Evolutionary conservation across 2,113 vertebrate genomes (phyloP).

Genomic region (Conger conger): DNA sequence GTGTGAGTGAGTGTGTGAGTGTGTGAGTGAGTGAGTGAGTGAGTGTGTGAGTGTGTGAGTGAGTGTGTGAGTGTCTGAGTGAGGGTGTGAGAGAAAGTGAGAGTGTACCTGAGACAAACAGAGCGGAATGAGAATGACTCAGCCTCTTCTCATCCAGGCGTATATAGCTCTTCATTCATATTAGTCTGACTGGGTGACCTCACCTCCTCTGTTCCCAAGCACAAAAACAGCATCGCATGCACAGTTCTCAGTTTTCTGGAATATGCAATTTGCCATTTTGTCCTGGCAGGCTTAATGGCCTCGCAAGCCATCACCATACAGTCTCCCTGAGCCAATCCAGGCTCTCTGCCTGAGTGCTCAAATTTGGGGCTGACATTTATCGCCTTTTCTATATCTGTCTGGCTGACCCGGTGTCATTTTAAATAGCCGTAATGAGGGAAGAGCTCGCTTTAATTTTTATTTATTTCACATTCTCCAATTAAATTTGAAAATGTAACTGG

Average conservation of each 20-base stretch:
- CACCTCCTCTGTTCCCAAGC: background rate
- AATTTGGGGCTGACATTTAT: background rate
- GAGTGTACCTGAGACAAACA: background rate
- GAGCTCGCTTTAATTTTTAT: background rate
- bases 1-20: too few species aligned
- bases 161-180: background rate
- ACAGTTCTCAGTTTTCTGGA: background rate
- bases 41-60: background rate
- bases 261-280: background rate
- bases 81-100: too few species aligned
- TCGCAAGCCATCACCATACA: background rate
- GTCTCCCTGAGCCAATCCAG: background rate
- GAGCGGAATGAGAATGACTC: background rate
- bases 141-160: background rate
- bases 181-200: background rate
- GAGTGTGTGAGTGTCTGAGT: background rate
- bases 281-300: background rate
- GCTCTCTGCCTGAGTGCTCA: background rate
- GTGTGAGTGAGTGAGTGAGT: too few species aligned
- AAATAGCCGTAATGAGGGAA: background rate
- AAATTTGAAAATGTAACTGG: background rate
- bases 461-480: slow-evolving; percentile 12
- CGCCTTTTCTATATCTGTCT: background rate
- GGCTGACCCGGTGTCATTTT: slow-evolving; percentile 2
- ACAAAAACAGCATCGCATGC: background rate